Percentiles rank a stretch among this genome's conserved stretches.
phyloP scores from a whole-genome alignment of 2,888 invertebrate species.

The Rhyacophila evoluta region DNA sequence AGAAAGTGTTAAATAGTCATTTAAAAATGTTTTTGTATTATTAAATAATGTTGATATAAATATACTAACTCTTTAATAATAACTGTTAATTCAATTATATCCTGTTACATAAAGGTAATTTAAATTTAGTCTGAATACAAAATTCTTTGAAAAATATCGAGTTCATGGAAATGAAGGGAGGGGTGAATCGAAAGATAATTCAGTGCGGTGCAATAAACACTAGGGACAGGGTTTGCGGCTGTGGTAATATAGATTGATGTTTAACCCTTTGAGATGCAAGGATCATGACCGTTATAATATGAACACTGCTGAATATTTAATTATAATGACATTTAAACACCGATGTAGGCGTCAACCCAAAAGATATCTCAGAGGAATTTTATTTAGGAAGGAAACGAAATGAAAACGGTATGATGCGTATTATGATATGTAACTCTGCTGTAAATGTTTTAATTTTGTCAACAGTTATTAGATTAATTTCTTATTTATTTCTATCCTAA shows the following conservation, averaged over 20 bases:
- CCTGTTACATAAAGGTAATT: too few relatives aligned
- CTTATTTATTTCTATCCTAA: too few relatives aligned
- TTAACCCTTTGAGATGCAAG: conserved; percentile 30
- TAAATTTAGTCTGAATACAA: too few relatives aligned
- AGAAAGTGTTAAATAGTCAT: too few relatives aligned
- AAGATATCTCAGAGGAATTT: background rate
- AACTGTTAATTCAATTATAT: too few relatives aligned
- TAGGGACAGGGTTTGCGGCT: conserved; percentile 14
- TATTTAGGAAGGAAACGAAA: background rate
- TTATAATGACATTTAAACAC: conserved; percentile 19
- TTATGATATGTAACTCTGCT: too few relatives aligned
- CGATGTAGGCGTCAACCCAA: background rate
- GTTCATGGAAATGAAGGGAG: background rate
- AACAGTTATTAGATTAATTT: too few relatives aligned
- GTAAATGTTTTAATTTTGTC: too few relatives aligned
- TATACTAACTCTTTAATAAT: too few relatives aligned
- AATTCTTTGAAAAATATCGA: background rate
- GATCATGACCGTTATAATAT: conserved; percentile 22
- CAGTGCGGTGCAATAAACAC: conserved; percentile 6
- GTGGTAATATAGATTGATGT: conserved; percentile 30
- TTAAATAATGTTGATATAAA: too few relatives aligned
- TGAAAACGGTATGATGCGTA: background rate
- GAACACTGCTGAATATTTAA: conserved; percentile 2
- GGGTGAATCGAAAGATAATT: conserved; percentile 6
- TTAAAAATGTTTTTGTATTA: too few relatives aligned